Evolutionary conservation across 1,140 invertebrate genomes (phyloP), one percentile per base, ranked within the genome.

Genomic region (Drosophila trapezifrons): DNA sequence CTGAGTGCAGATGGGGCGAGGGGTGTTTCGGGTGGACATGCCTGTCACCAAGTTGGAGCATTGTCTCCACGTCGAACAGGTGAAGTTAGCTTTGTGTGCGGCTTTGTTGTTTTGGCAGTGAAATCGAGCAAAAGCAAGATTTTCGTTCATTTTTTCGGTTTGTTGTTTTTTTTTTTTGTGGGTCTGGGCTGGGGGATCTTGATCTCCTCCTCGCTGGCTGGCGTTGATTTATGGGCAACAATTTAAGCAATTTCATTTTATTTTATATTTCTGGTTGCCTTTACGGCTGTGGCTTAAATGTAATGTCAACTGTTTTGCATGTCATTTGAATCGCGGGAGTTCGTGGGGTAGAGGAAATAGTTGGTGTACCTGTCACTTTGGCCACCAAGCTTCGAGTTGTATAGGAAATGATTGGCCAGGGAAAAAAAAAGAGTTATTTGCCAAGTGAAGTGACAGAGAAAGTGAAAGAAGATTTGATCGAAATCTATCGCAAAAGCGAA

Each of bases 241-340:
- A 89, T 89, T 89, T 84, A 64, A 83, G 73, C 76, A 80, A 83
- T 89, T 87, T 84, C 79, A 87, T 87, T 86, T 86, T 64, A 80
- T 82, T 76, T 66, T 66, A 70, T 78, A 65, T 76, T 79, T 76
- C 57, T 59, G 38, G 55, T 70, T 55, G 42, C 46, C 49, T 63
- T 76, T 69, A 42, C 67, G 65, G 45, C 45, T 58, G 57, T 58
- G 70, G 63, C 62, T 73, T 56, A 63, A 71, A 65, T 84, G 58
- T 79, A 83, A 74, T 87, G 83, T 84, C 84, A 87, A 89, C 83
- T 89, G 79, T 74, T 87, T 87, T 89, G 79, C 83, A 87, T 87
- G 83, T 84, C 83, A 89, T 80, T 79, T 78, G 38, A 66, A 46
- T 47, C 47, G 67, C 22, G 71, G 71, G 15, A 52, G 20, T 20